Evolutionary conservation across 1,140 invertebrate species (phyloP), one percentile per base, ranked within the genome.

Genomic region (Trichonephila inaurata): DNA sequence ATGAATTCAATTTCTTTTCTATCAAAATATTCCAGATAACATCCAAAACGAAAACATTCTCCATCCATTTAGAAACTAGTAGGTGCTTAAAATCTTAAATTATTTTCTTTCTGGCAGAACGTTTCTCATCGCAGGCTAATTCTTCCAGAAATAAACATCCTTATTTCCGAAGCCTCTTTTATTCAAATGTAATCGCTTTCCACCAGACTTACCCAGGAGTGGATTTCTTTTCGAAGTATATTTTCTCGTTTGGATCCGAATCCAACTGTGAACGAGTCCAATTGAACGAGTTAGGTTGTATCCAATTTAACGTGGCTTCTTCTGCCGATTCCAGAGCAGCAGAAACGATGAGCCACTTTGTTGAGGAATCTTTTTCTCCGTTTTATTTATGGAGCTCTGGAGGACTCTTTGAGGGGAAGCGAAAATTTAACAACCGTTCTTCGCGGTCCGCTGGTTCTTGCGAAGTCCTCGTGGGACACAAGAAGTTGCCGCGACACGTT

Each of bases 251-350:
- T 60, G 58, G 82, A 60, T 19, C 3, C 28, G n/a, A 21, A n/a
- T 60, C 82, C 28, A 58, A 85, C 82, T 16, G 58, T 60, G 19
- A 44, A 85, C 60, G 28, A 40, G 33, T 40, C 33, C 33, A 66
- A 88, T 66, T 88, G 86, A 88, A 88, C 86, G 86, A 88, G 86
- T 85, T 85, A 85, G 10, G 19, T 66, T 88, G 60, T 64, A 88
- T 88, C 62, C 60, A 88, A 88, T 88, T 88, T 66, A 77, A 40
- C 33, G 69, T 40, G 21, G 12, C 86, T 66, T 58, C 33, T 33
- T 10, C 72, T 33, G 44, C 40, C 44, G 81, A 18, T 21, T 16
- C 12, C 51, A 51, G 51, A 51, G 51, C 51, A 51, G 51, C 51
- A 51, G 51, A 51, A 51, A 51, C 21, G 40, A 33, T 28, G 72